Evolutionary conservation across 2,797 vertebrate genomes (phyloP).

Genomic region (Decapterus maruadsi): DNA sequence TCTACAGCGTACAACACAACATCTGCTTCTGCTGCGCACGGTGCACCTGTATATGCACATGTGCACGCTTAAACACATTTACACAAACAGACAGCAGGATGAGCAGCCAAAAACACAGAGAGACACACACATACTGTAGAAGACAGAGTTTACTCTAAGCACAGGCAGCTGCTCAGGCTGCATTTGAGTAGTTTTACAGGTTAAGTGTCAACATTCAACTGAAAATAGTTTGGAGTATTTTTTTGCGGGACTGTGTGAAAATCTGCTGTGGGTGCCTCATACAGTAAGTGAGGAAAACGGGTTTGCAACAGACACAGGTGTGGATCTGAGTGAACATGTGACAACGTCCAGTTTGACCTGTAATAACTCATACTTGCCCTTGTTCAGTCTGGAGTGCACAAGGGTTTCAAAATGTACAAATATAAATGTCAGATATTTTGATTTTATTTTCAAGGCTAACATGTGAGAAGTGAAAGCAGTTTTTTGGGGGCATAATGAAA

Average conservation of each 20-base stretch:
- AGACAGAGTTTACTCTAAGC: neutral
- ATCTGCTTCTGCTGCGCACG: constrained; percentile 42
- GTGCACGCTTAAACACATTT: constrained; percentile 12
- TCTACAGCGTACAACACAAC: constrained; percentile 25
- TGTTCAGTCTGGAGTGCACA: neutral
- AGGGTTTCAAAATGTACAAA: constrained; percentile 20
- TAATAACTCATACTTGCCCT: neutral
- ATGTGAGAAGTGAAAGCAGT: constrained; percentile 2
- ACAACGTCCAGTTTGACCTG: too few relatives aligned
- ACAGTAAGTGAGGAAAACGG: neutral
- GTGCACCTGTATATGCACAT: constrained; percentile 39
- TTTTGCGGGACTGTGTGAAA: constrained; percentile 20
- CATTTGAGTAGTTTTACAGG: constrained; percentile 59
- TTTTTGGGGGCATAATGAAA: constrained; percentile 6
- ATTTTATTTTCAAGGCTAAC: constrained; percentile 3
- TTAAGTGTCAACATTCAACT: constrained; percentile 67
- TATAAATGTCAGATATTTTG: neutral
- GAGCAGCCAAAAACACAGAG: constrained; percentile 27
- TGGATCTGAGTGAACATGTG: neutral
- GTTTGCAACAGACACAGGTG: neutral
- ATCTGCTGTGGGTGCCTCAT: neutral
- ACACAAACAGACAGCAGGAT: constrained; percentile 31
- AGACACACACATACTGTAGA: constrained; percentile 19
- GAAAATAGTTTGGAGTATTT: constrained; percentile 58
- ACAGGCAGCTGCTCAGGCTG: constrained; percentile 40